Evolutionary conservation across 2,797 vertebrate species (phyloP), one percentile per base, ranked within the genome.

Genomic region (Rhyacichthys aspro): DNA sequence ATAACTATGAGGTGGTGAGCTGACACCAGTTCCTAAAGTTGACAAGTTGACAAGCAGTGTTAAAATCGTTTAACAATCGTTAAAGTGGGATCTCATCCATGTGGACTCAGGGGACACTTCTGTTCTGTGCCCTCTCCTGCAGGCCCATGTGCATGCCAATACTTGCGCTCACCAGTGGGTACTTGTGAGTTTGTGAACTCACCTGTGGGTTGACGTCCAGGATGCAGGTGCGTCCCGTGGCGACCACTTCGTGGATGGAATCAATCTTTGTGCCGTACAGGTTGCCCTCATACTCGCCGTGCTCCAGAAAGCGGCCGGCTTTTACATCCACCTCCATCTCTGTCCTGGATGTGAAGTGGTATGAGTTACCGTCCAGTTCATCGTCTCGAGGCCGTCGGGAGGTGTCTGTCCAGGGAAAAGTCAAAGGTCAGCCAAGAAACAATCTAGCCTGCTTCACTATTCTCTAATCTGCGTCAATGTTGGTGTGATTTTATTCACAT

Each of bases 191-290:
- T n/a, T 9, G 15, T 9, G 36, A n/a, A 14, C 14, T 37, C 8
- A 97, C 97, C 93, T 99, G 97, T 18, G 97, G 96, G 88, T 98
- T 98, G 67, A 99, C 96, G 0, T 99, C 97, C 82, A 99, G 92
- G 85, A 99, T 98, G 86, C 97, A 99, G 48, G 95, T 98, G 59
- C 95, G 90, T 67, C 95, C 95, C 0, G 94, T 93, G 63, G 90
- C 88, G 75, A 98, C 95, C 82, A 98, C 97, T 85, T 97, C 94
- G 23, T 96, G 95, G 76, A 99, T 97, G 73, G 97, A 98, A 70
- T 97, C 94, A 0, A 99, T 98, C 90, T 98, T 98, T 38, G 97
- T 99, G 74, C 98, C 98, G 32, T 99, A 99, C 54, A 99, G 94
- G 87, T 99, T 98, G 34, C 95, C 96, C 63, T 99, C 98, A 7